Evolutionary conservation across 2,888 invertebrate genomes (phyloP), one percentile per base, ranked within the genome.

Genomic region (Drosophila helvetica): DNA sequence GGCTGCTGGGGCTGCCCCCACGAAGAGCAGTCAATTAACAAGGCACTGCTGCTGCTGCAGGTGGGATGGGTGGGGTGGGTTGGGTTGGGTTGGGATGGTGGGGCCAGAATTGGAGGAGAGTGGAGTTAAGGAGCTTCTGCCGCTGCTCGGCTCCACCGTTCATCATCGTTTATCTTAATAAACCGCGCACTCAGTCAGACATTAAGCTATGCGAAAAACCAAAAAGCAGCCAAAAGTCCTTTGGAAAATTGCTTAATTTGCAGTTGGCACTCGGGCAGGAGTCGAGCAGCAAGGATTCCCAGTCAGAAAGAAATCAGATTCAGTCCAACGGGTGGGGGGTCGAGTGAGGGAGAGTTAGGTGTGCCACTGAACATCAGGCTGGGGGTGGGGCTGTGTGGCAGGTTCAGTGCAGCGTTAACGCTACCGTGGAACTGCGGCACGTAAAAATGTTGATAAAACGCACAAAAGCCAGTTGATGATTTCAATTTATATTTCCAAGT

Each of bases 161-260:
- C 89, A 85, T 88, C 86, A 89, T 89, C 83, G 83, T 86, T 86
- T 89, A 86, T 89, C 85, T 86, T 82, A 89, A 86, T 86, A 89
- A 89, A 85, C 86, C 78, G 82, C 77, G 77, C 77, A 86, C 83
- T 82, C 82, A 73, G 75, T 83, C 86, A 86, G 75, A 86, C 84
- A 86, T 86, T 80, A 88, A 83, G 81, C 88, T 74, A 58, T 38
- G 38, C 38, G 57, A 52, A 45, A 71, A 74, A 74, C 74, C 71
- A 72, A 70, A 78, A 78, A 70, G 74, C 88, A 83, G 76, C 88
- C 84, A 77, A 83, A 88, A 81, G 63, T 79, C 81, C 72, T 75
- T 66, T 70, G 81, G 64, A 80, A 84, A 88, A 84, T 84, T 84
- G 87, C 83, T 84, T 84, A 84, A 84, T 84, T 84, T 88, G 83